phyloP scores from a whole-genome alignment of 2,113 vertebrate species.

The Marmota flaviventris region DNA sequence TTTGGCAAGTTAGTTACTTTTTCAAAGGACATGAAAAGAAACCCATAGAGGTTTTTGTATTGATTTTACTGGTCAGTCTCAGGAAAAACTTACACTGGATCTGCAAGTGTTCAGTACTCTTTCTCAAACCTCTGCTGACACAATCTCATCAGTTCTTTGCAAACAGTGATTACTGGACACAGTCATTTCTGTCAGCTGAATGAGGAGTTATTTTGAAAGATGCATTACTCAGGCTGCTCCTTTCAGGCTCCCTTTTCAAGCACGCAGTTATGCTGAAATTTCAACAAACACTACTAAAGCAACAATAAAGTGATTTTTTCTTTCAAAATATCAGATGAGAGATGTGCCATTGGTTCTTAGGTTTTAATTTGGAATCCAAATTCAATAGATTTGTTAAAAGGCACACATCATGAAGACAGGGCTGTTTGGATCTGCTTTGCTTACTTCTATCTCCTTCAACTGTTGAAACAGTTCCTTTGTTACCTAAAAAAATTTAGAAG shows the following conservation, averaged over 20 bases:
- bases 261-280: conserved; percentile 21
- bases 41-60: too few species aligned
- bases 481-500: too few species aligned
- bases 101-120: too few species aligned
- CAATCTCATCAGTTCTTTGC: too few species aligned
- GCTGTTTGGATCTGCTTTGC: background rate
- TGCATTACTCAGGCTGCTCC: background rate
- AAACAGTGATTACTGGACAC: conserved; percentile 63
- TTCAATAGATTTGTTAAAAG: background rate
- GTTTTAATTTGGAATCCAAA: conserved; percentile 1
- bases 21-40: too few species aligned
- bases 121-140: too few species aligned
- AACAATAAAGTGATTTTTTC: background rate
- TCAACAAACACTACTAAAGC: conserved; percentile 16
- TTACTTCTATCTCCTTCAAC: too few species aligned
- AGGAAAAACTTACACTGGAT: too few species aligned
- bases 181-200: conserved; percentile 51
- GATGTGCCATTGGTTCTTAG: background rate
- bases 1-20: too few species aligned
- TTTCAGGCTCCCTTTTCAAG: background rate
- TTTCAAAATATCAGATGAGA: background rate
- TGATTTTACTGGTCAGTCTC: too few species aligned
- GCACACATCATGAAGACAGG: background rate
- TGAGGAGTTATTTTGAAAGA: conserved; percentile 42
- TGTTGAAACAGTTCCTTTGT: too few species aligned